These are phyloP conservation scores for Rhopalosiphum padi DNA, from an alignment of 1,140 invertebrate genomes.

Conservation along the genomic window DNA sequence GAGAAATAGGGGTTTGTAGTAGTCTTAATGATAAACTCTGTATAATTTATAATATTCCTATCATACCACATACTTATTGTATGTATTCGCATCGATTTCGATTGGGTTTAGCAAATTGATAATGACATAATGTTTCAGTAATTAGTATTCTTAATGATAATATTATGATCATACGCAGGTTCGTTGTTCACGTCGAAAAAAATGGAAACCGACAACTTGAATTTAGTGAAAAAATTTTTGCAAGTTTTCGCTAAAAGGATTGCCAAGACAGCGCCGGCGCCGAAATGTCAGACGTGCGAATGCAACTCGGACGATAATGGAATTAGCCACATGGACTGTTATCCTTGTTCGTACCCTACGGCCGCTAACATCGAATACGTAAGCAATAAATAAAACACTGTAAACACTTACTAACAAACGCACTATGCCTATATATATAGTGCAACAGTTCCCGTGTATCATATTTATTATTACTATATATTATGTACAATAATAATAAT, in stretches of 20 bases:
- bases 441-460: neutral
- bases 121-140: neutral
- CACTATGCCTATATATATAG: neutral
- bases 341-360: slow-evolving; percentile 68
- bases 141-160: neutral
- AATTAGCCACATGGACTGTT: slow-evolving; percentile 71
- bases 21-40: neutral
- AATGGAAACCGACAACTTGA: slow-evolving; percentile 67
- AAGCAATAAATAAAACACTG: slow-evolving; percentile 62
- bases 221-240: slow-evolving; percentile 72
- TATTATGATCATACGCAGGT: slow-evolving; percentile 59
- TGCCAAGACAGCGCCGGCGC: slow-evolving; percentile 70
- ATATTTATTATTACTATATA: neutral
- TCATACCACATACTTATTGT: neutral
- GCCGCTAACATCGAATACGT: slow-evolving; percentile 67
- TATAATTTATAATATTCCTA: neutral
- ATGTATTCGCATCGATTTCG: neutral
- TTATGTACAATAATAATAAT: neutral
- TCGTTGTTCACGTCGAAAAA: slow-evolving; percentile 73
- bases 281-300: slow-evolving; percentile 75
- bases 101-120: neutral
- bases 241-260: slow-evolving; percentile 75
- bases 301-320: slow-evolving; percentile 74
- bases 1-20: neutral
- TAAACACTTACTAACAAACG: neutral